phyloP scores from a whole-genome alignment of 2,113 vertebrate genomes.

The Elachura formosa region DNA sequence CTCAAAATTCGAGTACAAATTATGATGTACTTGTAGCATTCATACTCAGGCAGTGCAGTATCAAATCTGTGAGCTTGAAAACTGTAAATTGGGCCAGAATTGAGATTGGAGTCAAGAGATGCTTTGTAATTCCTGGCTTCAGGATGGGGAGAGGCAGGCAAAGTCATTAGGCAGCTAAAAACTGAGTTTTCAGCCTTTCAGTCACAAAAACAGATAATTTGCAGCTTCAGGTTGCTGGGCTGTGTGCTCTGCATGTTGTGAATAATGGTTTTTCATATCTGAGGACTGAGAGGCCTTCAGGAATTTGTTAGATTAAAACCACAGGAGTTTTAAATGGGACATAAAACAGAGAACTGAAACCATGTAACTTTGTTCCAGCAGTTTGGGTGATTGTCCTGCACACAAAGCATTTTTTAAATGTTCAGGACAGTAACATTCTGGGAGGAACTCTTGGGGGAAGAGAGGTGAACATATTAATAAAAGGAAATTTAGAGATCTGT shows the following conservation, averaged over 20 bases:
- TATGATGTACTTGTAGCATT: not conserved
- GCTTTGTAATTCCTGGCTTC: not conserved
- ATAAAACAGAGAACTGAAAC: not conserved
- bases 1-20: not conserved
- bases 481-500: not conserved
- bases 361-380: not conserved
- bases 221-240: not conserved
- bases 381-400: not conserved
- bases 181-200: not conserved
- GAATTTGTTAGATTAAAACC: not conserved
- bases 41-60: not conserved
- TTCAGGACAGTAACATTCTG: not conserved
- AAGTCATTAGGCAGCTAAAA: not conserved
- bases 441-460: not conserved
- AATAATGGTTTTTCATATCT: not conserved
- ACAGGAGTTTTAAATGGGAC: not conserved
- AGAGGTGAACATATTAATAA: not conserved
- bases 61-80: not conserved
- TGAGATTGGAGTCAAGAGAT: not conserved
- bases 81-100: not conserved
- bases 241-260: not conserved
- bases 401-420: not conserved
- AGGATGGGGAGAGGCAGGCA: not conserved
- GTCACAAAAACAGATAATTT: not conserved
- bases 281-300: not conserved